Base-by-base conservation (phyloP, 2,797 vertebrate genomes). In the Danio tinwini region DNA sequence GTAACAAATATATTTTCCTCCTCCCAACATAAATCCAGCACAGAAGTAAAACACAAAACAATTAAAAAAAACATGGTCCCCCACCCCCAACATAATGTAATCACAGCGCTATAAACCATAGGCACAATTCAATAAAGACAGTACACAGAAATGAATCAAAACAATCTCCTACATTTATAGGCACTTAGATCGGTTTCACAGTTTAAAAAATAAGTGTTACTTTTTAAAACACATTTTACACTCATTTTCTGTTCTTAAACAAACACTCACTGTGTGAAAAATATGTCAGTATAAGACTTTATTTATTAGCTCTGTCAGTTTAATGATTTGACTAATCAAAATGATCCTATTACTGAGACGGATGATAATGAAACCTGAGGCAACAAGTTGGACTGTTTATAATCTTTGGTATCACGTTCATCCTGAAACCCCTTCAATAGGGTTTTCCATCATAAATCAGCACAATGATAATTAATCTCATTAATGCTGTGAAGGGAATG, bases 391-490 rank as follows among this genome's bases (percentile, higher is more conserved):
- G 44, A 21, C 16, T 21, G 55, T 39, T 39, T 56, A 42, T 67
- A n/a, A 47, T 86, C 81, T 86, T 86, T 86, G 85, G 85, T 81
- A 53, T 84, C 10, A 16, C 72, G 37, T 78, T 52, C 21, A 37
- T 16, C 29, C 47, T 53, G 21, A 17, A 62, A 72, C 47, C 49
- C 47, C 11, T 37, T 16, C 45, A 9, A 17, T 40, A 47, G 45
- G 42, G 29, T 61, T 70, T 62, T 61, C 29, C 56, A 70, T 70
- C 45, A n/a, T 71, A 5, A 49, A 64, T 21, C 50, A 44, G 19
- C 21, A 65, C 16, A 64, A 56, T 56, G 21, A 64, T 49, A 53
- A 12, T 58, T 45, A 17, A 14, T 52, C 6, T 72, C 47, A 55
- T 53, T 8, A 67, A 19, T 40, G 16, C 8, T 39, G 61, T 65